Conservation (phyloP, 2,888 invertebrate genomes). For the Stenodema calcarata region DNA sequence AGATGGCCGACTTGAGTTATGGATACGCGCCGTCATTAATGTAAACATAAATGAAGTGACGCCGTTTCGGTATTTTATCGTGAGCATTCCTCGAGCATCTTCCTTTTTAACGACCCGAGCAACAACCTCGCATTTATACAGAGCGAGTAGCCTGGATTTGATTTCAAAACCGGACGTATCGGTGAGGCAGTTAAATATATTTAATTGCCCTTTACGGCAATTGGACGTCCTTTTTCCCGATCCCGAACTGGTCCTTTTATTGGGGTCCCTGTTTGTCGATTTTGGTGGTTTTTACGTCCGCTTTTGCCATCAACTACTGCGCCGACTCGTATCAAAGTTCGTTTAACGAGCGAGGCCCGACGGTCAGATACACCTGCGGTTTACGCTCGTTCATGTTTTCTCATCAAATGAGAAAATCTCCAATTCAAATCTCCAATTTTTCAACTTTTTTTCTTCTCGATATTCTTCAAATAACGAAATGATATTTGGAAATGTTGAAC, state of each 20-base stretch:
- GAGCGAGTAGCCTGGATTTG: not conserved
- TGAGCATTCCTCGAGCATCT: not conserved
- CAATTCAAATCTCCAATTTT: too few relatives aligned
- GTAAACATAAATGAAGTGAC: slow-evolving; percentile 43
- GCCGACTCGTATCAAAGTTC: not conserved
- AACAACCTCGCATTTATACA: not conserved
- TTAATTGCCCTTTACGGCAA: not conserved
- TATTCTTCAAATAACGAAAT: too few relatives aligned
- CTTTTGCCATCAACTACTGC: not conserved
- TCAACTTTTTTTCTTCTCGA: too few relatives aligned
- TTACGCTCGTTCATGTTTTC: too few relatives aligned
- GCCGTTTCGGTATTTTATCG: not conserved
- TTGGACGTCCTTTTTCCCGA: not conserved
- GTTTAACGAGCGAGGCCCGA: too few relatives aligned
- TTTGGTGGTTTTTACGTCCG: not conserved
- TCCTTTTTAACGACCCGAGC: not conserved
- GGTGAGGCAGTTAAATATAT: not conserved
- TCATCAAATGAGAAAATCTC: too few relatives aligned
- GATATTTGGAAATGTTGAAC: too few relatives aligned
- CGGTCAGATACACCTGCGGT: too few relatives aligned
- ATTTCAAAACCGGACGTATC: not conserved
- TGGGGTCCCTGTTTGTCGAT: not conserved
- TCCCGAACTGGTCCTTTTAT: not conserved
- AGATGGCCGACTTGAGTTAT: slow-evolving; percentile 21
- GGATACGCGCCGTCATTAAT: slow-evolving; percentile 19